Evolutionary conservation across 2,113 vertebrate species (phyloP), one percentile per base, ranked within the genome.

Genomic region (Toxotes jaculatrix): DNA sequence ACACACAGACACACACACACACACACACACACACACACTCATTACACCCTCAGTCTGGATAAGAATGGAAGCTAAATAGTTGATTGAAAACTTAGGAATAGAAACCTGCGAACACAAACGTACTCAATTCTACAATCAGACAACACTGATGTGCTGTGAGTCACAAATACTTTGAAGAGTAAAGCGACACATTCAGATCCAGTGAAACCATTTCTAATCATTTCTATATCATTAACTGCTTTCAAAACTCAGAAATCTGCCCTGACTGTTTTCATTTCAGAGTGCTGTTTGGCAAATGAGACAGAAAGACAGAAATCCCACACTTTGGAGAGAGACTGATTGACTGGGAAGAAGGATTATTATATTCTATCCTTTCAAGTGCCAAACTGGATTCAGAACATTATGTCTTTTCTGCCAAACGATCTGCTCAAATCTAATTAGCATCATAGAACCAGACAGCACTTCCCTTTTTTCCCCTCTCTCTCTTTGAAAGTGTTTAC

Each of bases 361-460:
- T 71, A 74, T 57, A 65, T 62, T 72, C 40, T 42, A 74, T 67
- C 70, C 57, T 86, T 76, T 87, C 79, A 83, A 74, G 78, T 76
- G 73, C 67, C 77, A 86, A 85, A 88, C 51, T 62, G 60, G 70
- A 84, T 88, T 75, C 31, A 23, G 49, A 77, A 79, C 85, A 79
- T 83, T 84, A 77, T 82, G 79, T 76, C 12, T 75, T 74, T 78
- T 66, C 73, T 88, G 87, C 83, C 83, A 88, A 90, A 86, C 7
- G 43, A 85, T 85, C 70, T 78, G 71, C 68, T 82, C 80, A 77
- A 66, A 79, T 84, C 74, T 77, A 88, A 91, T 91, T 83, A 80
- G 70, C 74, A 81, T 89, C 36, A 71, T 17, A 74, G 42, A 84
- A 77, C 1, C 64, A 80, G 55, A 45, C 53, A 61, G 56, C 64